Evolutionary conservation across 2,888 invertebrate species (phyloP), one percentile per base, ranked within the genome.

Genomic region (Drosophila ezoana): DNA sequence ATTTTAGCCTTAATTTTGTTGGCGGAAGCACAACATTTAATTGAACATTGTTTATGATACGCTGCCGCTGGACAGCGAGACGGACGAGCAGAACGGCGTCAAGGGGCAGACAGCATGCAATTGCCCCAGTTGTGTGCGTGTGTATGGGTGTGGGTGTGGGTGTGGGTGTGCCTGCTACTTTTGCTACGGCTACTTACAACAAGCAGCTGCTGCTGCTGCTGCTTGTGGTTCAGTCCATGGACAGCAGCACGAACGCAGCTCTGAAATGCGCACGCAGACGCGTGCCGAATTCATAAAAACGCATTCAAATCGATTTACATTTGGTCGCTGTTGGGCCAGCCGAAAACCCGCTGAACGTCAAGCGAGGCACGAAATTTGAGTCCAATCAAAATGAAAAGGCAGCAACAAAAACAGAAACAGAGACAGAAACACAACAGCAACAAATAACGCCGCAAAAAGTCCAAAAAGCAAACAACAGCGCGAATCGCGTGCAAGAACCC

Each of bases 261-360:
- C 41, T 72, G 69, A 81, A 88, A 88, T 87, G 85, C 87, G 89
- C 81, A 90, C 80, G 75, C 84, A 84, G 90, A 90, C 90, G 90
- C 90, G 90, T 90, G 90, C 90, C 90, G 89, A 90, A 90, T 90
- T 90, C 79, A 86, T 90, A 90, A 90, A 76, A 79, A 76, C 72
- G 71, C 84, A 81, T 79, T 76, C 88, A 79, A 85, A 70, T 87
- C 76, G 81, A 87, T 86, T 87, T 87, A 83, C 87, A 87, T 84
- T 88, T 79, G 61, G 64, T 75, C 60, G 72, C 76, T 72, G 76
- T 76, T 71, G 56, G 76, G 86, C 65, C 61, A 64, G 54, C 59
- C 59, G 58, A 66, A 66, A 76, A 62, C 68, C 74, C 74, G 48
- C 48, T 54, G 48, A 73, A 73, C 62, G 10, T 20, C 51, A 44